Evolutionary conservation across 2,888 invertebrate species (phyloP).

Genomic region (Lissocephala sabroskyi): DNA sequence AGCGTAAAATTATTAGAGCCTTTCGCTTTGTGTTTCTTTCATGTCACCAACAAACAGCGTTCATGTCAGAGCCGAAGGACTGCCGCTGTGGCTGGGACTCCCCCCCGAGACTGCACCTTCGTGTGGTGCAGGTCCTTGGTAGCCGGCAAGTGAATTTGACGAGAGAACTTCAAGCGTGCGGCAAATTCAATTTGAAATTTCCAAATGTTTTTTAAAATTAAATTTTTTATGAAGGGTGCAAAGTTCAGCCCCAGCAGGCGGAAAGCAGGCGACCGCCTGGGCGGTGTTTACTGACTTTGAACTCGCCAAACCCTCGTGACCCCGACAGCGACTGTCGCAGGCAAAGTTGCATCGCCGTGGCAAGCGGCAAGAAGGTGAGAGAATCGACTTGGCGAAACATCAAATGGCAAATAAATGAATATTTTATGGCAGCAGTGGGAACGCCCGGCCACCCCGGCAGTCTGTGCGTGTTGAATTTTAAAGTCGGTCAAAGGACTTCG

Average conservation of each 20-base stretch:
- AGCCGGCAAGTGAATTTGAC: too few relatives aligned
- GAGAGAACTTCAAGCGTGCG: conserved; percentile 52
- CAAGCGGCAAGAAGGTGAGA: conserved; percentile 12
- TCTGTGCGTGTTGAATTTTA: background rate
- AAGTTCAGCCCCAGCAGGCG: conserved; percentile 12
- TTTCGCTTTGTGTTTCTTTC: conserved; percentile 54
- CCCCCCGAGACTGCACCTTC: too few relatives aligned
- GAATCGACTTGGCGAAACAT: conserved; percentile 13
- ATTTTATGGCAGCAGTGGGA: conserved; percentile 39
- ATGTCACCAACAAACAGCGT: conserved; percentile 55
- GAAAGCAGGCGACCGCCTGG: background rate
- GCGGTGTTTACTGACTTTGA: too few relatives aligned
- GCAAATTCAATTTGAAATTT: conserved; percentile 63
- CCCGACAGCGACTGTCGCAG: conserved; percentile 14
- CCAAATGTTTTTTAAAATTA: conserved; percentile 60
- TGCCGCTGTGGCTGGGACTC: background rate
- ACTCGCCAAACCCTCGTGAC: too few relatives aligned
- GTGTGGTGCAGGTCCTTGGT: too few relatives aligned
- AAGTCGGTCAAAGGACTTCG: conserved; percentile 1
- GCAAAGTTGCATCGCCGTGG: conserved; percentile 45
- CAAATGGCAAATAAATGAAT: conserved; percentile 52
- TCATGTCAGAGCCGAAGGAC: conserved; percentile 23
- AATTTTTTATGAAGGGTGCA: conserved; percentile 56
- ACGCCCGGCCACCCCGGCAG: too few relatives aligned
- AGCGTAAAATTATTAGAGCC: conserved; percentile 63